phyloP scores from a whole-genome alignment of 2,113 vertebrate species.

The Engystomops pustulosus region DNA sequence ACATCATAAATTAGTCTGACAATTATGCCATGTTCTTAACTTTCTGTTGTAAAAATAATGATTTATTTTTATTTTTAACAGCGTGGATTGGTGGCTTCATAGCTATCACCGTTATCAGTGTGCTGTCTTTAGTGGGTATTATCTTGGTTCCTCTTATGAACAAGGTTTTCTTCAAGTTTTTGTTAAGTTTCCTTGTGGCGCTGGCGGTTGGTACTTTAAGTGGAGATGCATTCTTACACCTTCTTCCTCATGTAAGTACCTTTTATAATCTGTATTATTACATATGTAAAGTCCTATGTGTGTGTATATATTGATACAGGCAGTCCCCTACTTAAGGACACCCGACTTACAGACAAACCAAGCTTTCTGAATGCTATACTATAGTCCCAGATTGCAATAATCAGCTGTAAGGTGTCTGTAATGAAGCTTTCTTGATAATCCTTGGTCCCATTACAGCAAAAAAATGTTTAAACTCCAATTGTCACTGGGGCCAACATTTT shows the following conservation, averaged over 20 bases:
- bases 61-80: constrained; percentile 66
- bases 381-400: no score
- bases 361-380: no score
- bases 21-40: not conserved
- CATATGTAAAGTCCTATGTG: no score
- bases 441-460: no score
- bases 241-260: constrained; percentile 93
- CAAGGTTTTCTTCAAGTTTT: constrained; percentile 94
- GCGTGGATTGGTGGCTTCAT: constrained; percentile 94
- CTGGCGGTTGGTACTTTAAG: constrained; percentile 95
- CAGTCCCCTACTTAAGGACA: no score
- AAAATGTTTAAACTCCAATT: no score
- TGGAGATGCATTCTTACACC: constrained; percentile 95
- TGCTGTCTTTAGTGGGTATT: constrained; percentile 89
- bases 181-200: constrained; percentile 95
- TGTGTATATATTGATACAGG: no score
- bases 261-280: no score
- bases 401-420: no score
- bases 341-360: no score
- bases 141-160: constrained; percentile 94
- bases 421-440: no score
- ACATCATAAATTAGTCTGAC: not conserved
- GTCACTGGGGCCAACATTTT: no score
- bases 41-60: not conserved
- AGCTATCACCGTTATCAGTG: constrained; percentile 93